A percentile compares a stretch with the other conserved stretches of the same genome.
Evolutionary conservation across 2,888 invertebrate species (phyloP).

Genomic region (Rhagonycha lutea): DNA sequence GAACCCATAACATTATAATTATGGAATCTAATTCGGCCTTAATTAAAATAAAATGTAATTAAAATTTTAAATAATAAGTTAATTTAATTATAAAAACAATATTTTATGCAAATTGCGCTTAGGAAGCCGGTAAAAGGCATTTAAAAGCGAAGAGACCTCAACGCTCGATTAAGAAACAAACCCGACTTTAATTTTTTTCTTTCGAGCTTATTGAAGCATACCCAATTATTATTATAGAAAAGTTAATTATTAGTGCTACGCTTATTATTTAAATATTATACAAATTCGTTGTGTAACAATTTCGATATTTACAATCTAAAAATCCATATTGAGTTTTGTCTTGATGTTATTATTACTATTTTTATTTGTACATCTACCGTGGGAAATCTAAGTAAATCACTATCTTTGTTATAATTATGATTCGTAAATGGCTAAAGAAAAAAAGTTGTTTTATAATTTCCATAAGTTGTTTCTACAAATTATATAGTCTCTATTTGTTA

Average conservation of each 20-base stretch:
- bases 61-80: background rate
- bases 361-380: constrained; percentile 24
- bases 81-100: background rate
- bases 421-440: constrained; percentile 30
- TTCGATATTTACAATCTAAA: constrained; percentile 3
- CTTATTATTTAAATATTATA: background rate
- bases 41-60: background rate
- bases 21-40: background rate
- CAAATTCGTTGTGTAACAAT: background rate
- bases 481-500: constrained; percentile 24
- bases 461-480: constrained; percentile 27
- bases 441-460: constrained; percentile 29
- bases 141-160: constrained; percentile 2
- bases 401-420: constrained; percentile 35
- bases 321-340: constrained; percentile 14
- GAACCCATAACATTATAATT: background rate
- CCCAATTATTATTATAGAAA: background rate
- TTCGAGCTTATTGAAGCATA: background rate
- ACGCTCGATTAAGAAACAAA: constrained; percentile 2
- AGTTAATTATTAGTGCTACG: background rate
- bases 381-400: constrained; percentile 31
- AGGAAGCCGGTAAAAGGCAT: background rate
- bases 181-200: background rate
- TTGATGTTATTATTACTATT: background rate
- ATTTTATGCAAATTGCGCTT: background rate